These are phyloP conservation scores for Sarcophaga rosellei DNA, from an alignment of 2,888 invertebrate species.

Conservation along the genomic window DNA sequence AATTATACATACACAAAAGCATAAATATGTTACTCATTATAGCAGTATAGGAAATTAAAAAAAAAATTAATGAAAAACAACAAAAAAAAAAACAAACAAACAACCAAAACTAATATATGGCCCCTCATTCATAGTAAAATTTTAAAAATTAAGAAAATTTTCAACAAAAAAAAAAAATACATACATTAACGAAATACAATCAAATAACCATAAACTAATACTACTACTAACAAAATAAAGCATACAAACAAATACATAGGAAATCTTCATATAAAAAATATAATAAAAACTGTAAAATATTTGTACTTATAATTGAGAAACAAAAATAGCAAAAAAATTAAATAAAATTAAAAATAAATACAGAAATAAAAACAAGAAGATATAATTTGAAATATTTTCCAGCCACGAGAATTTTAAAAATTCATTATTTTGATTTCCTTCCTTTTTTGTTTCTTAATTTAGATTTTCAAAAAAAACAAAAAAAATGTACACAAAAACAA, in stretches of 20 bases:
- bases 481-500: slow-evolving; percentile 41
- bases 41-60: slow-evolving; percentile 33
- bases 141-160: no score
- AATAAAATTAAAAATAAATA: slow-evolving; percentile 57
- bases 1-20: slow-evolving; percentile 41
- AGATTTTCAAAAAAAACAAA: slow-evolving; percentile 1
- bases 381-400: slow-evolving; percentile 43
- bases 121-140: slow-evolving; percentile 56
- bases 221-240: slow-evolving; percentile 43
- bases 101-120: background rate
- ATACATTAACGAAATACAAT: slow-evolving; percentile 65
- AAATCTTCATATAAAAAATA: slow-evolving; percentile 38
- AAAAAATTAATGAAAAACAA: slow-evolving; percentile 33
- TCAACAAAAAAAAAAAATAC: slow-evolving; percentile 37
- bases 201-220: slow-evolving; percentile 56
- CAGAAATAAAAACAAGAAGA: slow-evolving; percentile 29
- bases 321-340: slow-evolving; percentile 35
- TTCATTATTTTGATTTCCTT: slow-evolving; percentile 7
- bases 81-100: slow-evolving; percentile 1
- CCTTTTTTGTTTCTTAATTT: background rate
- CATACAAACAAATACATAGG: no score
- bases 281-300: slow-evolving; percentile 51
- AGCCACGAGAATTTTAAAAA: slow-evolving; percentile 21
- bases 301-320: slow-evolving; percentile 65
- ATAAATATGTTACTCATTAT: slow-evolving; percentile 44